Conservation (phyloP, 2,888 invertebrate species). For the Macaria notata region DNA sequence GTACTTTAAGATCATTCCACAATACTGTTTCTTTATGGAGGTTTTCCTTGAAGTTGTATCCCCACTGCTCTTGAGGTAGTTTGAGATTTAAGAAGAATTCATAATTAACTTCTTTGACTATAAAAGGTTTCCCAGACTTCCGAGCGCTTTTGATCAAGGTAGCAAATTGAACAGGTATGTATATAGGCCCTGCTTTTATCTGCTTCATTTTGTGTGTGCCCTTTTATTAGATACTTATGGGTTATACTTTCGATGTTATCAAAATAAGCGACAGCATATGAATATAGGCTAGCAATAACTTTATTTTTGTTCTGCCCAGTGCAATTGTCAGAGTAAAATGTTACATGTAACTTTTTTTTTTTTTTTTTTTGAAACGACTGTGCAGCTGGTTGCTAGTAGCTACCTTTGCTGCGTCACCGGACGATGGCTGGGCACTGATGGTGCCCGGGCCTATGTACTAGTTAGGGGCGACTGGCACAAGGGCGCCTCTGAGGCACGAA, state of each 20-base stretch:
- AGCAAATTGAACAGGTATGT: not conserved
- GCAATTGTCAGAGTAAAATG: constrained; percentile 3
- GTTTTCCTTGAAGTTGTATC: not conserved
- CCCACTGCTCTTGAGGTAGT: not conserved
- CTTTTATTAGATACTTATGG: not conserved
- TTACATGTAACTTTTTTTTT: no score
- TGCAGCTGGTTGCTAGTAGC: no score
- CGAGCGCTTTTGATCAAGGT: not conserved
- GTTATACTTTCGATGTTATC: not conserved
- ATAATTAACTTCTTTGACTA: not conserved
- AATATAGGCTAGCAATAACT: not conserved
- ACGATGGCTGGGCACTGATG: no score
- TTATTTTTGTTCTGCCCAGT: constrained; percentile 7
- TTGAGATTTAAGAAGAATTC: not conserved
- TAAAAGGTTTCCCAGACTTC: constrained; percentile 3
- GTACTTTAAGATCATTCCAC: not conserved
- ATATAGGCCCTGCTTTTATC: constrained; percentile 1
- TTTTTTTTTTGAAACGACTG: no score
- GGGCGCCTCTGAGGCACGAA: no score
- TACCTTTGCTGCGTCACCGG: no score
- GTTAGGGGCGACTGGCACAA: no score
- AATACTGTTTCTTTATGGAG: not conserved
- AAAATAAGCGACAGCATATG: not conserved
- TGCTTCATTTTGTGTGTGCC: constrained; percentile 1
- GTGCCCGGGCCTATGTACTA: no score